Evolutionary conservation across 2,888 invertebrate genomes (phyloP).

Genomic region (Tenthredo scrophulariae): DNA sequence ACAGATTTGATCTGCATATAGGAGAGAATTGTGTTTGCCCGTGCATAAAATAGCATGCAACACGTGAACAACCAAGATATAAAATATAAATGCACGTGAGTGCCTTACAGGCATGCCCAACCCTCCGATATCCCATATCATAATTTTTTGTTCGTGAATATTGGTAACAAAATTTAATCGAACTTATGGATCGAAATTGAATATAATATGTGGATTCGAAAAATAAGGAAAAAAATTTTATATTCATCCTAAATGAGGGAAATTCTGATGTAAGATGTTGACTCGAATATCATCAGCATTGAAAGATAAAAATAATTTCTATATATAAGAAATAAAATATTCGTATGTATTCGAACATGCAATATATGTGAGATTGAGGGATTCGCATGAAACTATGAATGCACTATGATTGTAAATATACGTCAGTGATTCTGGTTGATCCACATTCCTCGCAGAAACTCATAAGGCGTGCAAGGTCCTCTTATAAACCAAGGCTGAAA

Average conservation of each 20-base stretch:
- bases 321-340: background rate
- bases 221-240: background rate
- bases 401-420: conserved; percentile 22
- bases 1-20: conserved; percentile 28
- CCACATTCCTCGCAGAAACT: conserved; percentile 66
- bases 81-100: conserved; percentile 29
- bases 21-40: conserved; percentile 21
- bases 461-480: conserved; percentile 68
- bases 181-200: background rate
- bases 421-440: conserved; percentile 62
- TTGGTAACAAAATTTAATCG: background rate
- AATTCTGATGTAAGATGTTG: background rate
- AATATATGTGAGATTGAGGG: background rate
- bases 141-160: background rate
- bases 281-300: background rate
- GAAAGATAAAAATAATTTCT: background rate
- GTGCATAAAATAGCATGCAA: conserved; percentile 43
- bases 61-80: conserved; percentile 35
- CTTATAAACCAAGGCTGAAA: conserved; percentile 70
- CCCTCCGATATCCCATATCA: background rate
- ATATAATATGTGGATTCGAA: background rate
- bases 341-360: background rate
- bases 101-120: conserved; percentile 45
- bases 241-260: background rate
- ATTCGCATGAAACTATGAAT: conserved; percentile 14